Base-by-base conservation (phyloP, 2,797 vertebrate genomes). In the Sebastes glaucus region DNA sequence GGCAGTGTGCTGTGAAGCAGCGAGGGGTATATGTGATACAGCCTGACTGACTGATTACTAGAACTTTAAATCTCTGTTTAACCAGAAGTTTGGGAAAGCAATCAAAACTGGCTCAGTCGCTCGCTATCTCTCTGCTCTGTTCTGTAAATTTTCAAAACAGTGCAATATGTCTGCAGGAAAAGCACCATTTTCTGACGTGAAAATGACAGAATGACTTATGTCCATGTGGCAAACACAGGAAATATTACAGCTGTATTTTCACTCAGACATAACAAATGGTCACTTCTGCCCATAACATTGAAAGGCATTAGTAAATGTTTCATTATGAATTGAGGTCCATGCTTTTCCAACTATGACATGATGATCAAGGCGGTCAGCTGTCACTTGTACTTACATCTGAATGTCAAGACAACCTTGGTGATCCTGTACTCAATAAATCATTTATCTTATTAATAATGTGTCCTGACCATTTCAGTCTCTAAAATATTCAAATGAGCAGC, bases 61-160 rank as follows among this genome's bases (percentile, higher is more conserved):
- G 18, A 84, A 84, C 42, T 84, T 81, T 74, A 84, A 75, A 71
- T 76, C 55, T 42, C 18, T 74, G 30, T 84, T 81, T 81, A 69
- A 74, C 68, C 59, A 69, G 32, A 82, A 70, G 49, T 81, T 75
- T 75, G 49, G 61, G 28, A 73, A 84, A 75, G 82, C 71, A 82
- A 83, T 80, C 71, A 78, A 65, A 86, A 71, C 30, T 25, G 14
- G 64, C 42, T 66, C 66, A 35, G 42, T 4, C 38, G 49, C 53
- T 73, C 52, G 33, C 25, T 35, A 7, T 64, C n/a, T 60, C 52
- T 5, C 7, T 16, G 30, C 46, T 53, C 13, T 70, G 70, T 10
- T 78, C 32, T 61, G 62, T 5, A 55, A 3, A 61, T 67, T 71
- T 52, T 22, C 23, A 63, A n/a, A 66, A 52, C 27, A 14, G 7